These are phyloP conservation scores for Phortica variegata DNA, from an alignment of 1,140 invertebrate genomes.

Conservation along the genomic window DNA sequence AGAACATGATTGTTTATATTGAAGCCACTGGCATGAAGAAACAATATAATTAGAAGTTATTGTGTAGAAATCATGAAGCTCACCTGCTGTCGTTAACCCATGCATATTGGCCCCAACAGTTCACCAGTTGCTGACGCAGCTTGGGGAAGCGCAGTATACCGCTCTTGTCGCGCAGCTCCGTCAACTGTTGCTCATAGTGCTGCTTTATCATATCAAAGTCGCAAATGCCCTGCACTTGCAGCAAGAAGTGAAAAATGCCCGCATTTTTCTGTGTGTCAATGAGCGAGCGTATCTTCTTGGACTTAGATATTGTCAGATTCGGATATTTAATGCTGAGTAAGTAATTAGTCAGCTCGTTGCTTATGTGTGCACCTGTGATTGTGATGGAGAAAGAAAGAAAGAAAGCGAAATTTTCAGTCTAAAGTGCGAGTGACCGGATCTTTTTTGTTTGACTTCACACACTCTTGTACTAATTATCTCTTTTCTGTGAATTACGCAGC, in stretches of 20 bases:
- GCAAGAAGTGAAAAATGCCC: constrained; percentile 68
- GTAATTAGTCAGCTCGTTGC: constrained; percentile 46
- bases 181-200: constrained; percentile 59
- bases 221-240: constrained; percentile 63
- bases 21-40: constrained; percentile 58
- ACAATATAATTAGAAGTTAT: neutral
- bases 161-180: constrained; percentile 61
- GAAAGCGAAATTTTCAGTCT: neutral
- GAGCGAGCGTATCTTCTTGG: constrained; percentile 65
- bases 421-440: neutral
- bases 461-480: constrained; percentile 1
- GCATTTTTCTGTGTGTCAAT: constrained; percentile 70
- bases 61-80: constrained; percentile 2
- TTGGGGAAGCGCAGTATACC: constrained; percentile 65
- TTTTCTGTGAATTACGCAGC: neutral
- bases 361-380: constrained; percentile 40
- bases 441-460: neutral
- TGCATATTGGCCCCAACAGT: constrained; percentile 69
- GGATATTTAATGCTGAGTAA: constrained; percentile 61
- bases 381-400: neutral
- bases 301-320: constrained; percentile 65
- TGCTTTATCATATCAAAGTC: constrained; percentile 58
- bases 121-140: constrained; percentile 63
- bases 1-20: constrained; percentile 72
- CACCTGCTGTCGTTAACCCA: constrained; percentile 61